Conservation (phyloP, 1,140 invertebrate genomes). For the Hormaphis cornu region DNA sequence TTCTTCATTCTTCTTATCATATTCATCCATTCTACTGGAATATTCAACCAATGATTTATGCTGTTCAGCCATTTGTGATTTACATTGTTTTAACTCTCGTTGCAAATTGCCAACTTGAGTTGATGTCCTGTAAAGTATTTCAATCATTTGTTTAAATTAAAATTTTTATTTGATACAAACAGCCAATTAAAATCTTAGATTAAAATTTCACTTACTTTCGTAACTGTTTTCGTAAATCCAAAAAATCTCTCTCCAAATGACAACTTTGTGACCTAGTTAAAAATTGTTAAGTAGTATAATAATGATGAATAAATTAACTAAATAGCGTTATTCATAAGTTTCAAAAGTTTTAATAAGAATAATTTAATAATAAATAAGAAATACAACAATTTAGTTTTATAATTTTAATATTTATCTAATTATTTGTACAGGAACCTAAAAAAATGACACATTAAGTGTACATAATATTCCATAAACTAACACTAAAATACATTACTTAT, state of each 20-base stretch:
- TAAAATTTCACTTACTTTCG: conserved; percentile 4
- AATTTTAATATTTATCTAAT: no score
- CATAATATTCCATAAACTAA: no score
- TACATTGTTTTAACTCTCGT: conserved; percentile 64
- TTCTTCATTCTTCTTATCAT: conserved; percentile 82
- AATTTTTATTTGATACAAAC: no score
- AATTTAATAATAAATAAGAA: no score
- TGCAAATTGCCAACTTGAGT: conserved; percentile 44
- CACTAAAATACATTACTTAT: no score
- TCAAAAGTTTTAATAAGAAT: no score
- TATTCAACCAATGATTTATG: conserved; percentile 76
- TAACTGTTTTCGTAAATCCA: conserved; percentile 13
- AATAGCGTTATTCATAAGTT: no score
- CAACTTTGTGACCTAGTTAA: conserved; percentile 18
- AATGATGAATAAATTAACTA: no score
- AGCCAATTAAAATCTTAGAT: background rate
- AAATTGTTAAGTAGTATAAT: background rate
- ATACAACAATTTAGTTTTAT: no score
- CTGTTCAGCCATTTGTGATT: conserved; percentile 67
- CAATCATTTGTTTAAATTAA: background rate
- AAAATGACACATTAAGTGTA: no score
- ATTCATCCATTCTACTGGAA: conserved; percentile 69
- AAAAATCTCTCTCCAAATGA: conserved; percentile 21
- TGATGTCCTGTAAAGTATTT: conserved; percentile 7
- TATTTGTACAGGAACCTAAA: no score